These are phyloP conservation scores for Micrastur ruficollis DNA, from an alignment of 2,797 vertebrate species.

Conservation along the genomic window DNA sequence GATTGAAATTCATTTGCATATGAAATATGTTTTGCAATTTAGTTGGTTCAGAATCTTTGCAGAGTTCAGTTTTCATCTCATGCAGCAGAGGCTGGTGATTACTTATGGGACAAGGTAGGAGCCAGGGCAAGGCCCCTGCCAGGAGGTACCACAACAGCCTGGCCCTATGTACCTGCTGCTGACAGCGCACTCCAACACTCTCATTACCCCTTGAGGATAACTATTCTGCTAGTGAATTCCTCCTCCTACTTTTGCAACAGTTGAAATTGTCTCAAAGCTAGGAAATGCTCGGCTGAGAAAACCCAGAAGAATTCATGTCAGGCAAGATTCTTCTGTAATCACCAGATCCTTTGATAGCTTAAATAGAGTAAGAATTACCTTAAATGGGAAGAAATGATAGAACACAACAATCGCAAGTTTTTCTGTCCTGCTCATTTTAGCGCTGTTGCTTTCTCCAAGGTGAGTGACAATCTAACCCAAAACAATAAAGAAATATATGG, in stretches of 20 bases:
- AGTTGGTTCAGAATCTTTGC: background rate
- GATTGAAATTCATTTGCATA: constrained; percentile 47
- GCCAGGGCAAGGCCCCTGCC: background rate
- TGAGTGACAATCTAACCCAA: background rate
- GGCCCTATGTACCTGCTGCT: fast-evolving
- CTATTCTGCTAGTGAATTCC: background rate
- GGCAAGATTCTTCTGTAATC: background rate
- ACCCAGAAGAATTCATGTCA: background rate
- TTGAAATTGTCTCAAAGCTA: background rate
- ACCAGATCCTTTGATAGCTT: background rate
- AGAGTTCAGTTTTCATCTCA: background rate
- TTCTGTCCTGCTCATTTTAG: background rate
- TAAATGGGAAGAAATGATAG: background rate
- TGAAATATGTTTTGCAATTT: background rate
- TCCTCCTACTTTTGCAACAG: background rate
- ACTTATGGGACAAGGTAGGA: fast-evolving
- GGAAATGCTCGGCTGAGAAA: background rate
- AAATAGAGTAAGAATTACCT: background rate
- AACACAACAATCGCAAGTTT: background rate
- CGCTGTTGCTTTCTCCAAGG: background rate
- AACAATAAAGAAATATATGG: background rate
- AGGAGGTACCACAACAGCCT: fast-evolving
- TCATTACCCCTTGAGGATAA: fast-evolving
- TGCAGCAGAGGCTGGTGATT: background rate
- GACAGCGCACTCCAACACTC: fast-evolving